Evolutionary conservation across 2,888 invertebrate genomes (phyloP).

Genomic region (Zygothrica quintamaculata): DNA sequence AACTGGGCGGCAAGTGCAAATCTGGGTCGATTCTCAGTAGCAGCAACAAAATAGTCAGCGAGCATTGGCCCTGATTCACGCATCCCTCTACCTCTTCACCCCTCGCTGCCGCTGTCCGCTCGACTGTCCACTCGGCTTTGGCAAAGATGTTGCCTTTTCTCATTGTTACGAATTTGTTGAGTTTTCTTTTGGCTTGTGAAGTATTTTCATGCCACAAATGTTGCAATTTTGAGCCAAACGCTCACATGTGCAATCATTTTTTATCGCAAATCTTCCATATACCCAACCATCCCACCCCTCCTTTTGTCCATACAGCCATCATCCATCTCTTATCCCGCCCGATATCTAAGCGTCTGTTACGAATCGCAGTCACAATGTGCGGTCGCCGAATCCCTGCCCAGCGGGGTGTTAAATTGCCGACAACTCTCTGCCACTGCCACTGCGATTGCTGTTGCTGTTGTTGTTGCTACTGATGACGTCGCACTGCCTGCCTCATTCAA

Average conservation of each 20-base stretch:
- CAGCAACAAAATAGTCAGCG: constrained; percentile 3
- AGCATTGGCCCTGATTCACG: constrained; percentile 31
- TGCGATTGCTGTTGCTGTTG: constrained; percentile 10
- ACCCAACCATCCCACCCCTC: constrained; percentile 2
- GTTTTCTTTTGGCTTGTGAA: constrained; percentile 32
- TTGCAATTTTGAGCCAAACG: constrained; percentile 73
- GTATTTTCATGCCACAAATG: constrained; percentile 78
- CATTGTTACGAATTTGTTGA: constrained; percentile 61
- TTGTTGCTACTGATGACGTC: constrained; percentile 4
- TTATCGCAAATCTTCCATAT: constrained; percentile 75
- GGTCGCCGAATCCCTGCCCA: constrained; percentile 45
- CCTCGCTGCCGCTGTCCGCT: too few species aligned
- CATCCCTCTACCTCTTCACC: constrained; percentile 7
- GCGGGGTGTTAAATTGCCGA: constrained; percentile 76
- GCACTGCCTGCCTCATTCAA: constrained; percentile 51
- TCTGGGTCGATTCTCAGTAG: constrained; percentile 54
- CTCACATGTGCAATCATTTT: constrained; percentile 79
- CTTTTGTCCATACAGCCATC: not conserved
- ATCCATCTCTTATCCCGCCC: constrained; percentile 14
- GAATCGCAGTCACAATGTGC: constrained; percentile 51
- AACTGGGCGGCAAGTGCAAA: constrained; percentile 75
- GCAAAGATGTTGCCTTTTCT: not conserved
- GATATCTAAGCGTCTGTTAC: constrained; percentile 58
- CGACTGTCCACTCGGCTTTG: not conserved
- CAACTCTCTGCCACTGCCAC: constrained; percentile 1